Evolutionary conservation across 1,140 invertebrate species (phyloP).

Genomic region (Rhyzopertha dominica): DNA sequence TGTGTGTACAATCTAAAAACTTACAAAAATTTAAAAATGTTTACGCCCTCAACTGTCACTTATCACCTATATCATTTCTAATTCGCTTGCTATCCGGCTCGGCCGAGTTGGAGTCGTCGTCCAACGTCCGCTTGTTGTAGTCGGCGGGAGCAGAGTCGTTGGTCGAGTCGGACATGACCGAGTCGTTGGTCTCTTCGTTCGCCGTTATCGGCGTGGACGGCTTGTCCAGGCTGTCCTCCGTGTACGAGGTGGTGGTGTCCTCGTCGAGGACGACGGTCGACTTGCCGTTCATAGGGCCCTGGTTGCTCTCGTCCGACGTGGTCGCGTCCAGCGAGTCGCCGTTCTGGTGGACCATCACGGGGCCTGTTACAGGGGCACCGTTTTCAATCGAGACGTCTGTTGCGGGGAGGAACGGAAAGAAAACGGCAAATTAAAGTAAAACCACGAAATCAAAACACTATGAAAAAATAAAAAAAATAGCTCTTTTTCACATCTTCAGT

Average conservation of each 20-base stretch:
- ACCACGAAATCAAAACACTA: no score
- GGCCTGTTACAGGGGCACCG: constrained; percentile 42
- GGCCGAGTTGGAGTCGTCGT: constrained; percentile 34
- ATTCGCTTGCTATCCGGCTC: constrained; percentile 42
- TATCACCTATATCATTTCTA: constrained; percentile 40
- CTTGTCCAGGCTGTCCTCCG: constrained; percentile 63
- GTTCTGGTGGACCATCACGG: constrained; percentile 49
- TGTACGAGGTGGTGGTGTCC: constrained; percentile 65
- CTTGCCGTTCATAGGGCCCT: constrained; percentile 47
- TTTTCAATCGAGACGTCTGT: constrained; percentile 35
- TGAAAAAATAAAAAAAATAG: no score
- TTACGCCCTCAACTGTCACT: constrained; percentile 48
- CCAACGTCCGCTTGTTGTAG: constrained; percentile 35
- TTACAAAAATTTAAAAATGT: no score
- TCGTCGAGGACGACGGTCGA: constrained; percentile 39
- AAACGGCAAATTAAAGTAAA: no score
- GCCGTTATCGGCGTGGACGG: constrained; percentile 36
- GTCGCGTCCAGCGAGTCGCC: constrained; percentile 52
- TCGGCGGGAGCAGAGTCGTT: constrained; percentile 32
- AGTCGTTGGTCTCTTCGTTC: constrained; percentile 42
- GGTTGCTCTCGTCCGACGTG: constrained; percentile 54
- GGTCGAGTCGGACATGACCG: constrained; percentile 40
- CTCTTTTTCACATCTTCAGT: no score
- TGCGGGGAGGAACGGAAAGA: constrained; percentile 5
- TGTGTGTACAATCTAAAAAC: no score